phyloP scores from a whole-genome alignment of 2,888 invertebrate species.

The Zaprionus lineosus region DNA sequence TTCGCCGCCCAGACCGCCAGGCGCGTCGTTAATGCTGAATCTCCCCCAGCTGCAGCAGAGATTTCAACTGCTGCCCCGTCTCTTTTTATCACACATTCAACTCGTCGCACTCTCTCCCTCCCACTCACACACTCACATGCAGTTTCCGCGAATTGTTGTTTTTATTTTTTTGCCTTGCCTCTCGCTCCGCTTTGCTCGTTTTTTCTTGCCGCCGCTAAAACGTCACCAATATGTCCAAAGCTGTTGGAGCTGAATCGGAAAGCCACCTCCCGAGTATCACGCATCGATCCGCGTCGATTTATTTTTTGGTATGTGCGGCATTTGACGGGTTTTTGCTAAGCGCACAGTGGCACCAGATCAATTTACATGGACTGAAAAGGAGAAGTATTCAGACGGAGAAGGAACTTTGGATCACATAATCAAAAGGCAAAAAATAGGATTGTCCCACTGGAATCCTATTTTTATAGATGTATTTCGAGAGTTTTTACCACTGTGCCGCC shows the following conservation, averaged over 20 bases:
- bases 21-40: constrained; percentile 43
- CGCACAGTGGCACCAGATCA: neutral
- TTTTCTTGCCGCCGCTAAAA: constrained; percentile 40
- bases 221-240: constrained; percentile 75
- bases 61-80: constrained; percentile 5
- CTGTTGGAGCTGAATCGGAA: constrained; percentile 66
- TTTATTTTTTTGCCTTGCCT: neutral
- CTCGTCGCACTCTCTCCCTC: neutral
- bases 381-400: too few species aligned
- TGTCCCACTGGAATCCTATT: too few species aligned
- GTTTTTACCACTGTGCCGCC: constrained; percentile 43
- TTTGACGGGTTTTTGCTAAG: constrained; percentile 78
- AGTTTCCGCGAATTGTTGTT: constrained; percentile 62
- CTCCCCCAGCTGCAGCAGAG: neutral
- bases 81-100: too few species aligned
- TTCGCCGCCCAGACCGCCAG: constrained; percentile 70
- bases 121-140: constrained; percentile 1
- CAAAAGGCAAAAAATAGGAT: too few species aligned
- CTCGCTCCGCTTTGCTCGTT: constrained; percentile 7
- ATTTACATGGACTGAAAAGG: too few species aligned
- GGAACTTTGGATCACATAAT: too few species aligned
- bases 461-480: too few species aligned
- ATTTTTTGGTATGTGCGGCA: constrained; percentile 72
- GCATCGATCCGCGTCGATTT: constrained; percentile 70
- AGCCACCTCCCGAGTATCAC: constrained; percentile 63